phyloP scores from a whole-genome alignment of 1,140 invertebrate species.

The Dryas iulia region DNA sequence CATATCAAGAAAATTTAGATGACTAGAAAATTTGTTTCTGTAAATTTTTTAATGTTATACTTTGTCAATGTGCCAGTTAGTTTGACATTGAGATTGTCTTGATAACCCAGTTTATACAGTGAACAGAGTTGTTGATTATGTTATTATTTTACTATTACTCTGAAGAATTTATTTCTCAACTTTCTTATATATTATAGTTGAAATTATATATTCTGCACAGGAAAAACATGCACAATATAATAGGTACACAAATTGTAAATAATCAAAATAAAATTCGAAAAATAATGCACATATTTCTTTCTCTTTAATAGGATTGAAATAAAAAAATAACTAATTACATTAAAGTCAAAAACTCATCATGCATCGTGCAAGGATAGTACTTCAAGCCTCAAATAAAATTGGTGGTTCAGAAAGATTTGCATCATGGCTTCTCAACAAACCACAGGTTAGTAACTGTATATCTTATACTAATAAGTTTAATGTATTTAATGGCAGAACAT shows the following conservation, averaged over 20 bases:
- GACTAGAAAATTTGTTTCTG: background rate
- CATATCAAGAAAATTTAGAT: background rate
- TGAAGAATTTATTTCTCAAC: background rate
- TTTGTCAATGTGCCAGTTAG: conserved; percentile 41
- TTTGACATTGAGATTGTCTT: conserved; percentile 45
- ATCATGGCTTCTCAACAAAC: conserved; percentile 85
- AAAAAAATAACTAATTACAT: background rate
- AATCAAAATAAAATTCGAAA: background rate
- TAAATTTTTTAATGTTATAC: conserved; percentile 25
- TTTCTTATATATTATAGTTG: conserved; percentile 1
- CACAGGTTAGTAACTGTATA: conserved; percentile 58
- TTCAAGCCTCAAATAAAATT: conserved; percentile 83
- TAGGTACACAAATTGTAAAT: too few species aligned
- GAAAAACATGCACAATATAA: too few species aligned
- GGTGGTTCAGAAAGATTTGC: conserved; percentile 86
- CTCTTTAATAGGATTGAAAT: background rate
- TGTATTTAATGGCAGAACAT: too few species aligned
- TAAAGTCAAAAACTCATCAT: conserved; percentile 73
- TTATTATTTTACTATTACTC: background rate
- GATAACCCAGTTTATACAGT: conserved; percentile 35
- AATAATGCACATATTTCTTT: background rate
- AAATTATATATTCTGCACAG: background rate
- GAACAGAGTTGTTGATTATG: background rate
- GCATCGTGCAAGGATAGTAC: conserved; percentile 86
- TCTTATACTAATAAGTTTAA: background rate